Percentiles rank a stretch among this genome's conserved stretches.
These are phyloP conservation scores for Petrocephalus schoutedeni DNA, from an alignment of 2,797 vertebrate species.

Conservation along the genomic window DNA sequence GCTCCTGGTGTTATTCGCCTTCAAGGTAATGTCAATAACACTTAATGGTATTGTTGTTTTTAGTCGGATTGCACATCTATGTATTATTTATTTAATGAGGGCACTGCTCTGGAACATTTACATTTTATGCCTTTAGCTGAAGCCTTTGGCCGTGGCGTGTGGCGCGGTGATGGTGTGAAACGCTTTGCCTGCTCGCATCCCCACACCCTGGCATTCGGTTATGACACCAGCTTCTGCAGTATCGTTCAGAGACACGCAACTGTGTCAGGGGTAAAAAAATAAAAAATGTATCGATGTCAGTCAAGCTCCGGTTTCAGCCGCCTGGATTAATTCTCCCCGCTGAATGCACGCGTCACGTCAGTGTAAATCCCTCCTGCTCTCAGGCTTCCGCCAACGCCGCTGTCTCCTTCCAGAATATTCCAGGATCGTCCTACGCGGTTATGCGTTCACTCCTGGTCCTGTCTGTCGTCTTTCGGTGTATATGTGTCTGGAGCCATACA, in stretches of 20 bases:
- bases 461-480: neutral
- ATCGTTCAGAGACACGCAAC: neutral
- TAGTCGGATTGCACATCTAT: neutral
- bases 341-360: neutral
- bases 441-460: neutral
- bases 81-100: neutral
- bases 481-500: neutral
- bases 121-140: too few species aligned
- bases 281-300: neutral
- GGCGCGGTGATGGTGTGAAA: neutral
- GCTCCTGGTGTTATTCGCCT: neutral
- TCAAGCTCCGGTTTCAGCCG: neutral
- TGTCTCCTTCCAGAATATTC: neutral
- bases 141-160: neutral
- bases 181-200: neutral
- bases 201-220: neutral
- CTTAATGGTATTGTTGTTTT: neutral
- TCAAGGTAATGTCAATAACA: slow-evolving; percentile 2
- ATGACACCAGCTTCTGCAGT: neutral
- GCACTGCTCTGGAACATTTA: neutral
- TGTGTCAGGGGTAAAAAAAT: neutral
- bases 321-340: neutral
- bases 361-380: neutral
- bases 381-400: neutral
- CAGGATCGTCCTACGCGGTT: neutral